Conservation (phyloP, 1,140 invertebrate species). For the Leptopilina boulardi region DNA sequence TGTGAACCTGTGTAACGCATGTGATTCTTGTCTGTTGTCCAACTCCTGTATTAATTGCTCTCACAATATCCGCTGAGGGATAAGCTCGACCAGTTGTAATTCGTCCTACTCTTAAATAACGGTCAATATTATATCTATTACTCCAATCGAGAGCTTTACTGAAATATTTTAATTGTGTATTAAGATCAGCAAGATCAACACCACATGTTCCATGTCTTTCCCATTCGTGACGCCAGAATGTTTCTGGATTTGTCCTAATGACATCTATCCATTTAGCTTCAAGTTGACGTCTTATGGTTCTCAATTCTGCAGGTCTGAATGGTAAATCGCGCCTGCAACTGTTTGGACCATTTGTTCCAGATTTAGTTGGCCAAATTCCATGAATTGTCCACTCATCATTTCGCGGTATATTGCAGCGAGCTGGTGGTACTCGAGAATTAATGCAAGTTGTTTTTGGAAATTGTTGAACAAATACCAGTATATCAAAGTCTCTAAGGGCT, state of each 20-base stretch:
- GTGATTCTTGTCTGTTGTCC: too few relatives aligned
- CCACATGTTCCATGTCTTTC: neutral
- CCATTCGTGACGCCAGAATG: neutral
- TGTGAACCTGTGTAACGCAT: too few relatives aligned
- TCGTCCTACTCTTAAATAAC: neutral
- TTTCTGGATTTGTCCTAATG: neutral
- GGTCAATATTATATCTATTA: neutral
- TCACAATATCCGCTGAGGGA: neutral
- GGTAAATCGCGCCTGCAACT: neutral
- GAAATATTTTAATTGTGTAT: neutral
- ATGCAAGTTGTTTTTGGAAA: neutral
- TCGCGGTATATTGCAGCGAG: neutral
- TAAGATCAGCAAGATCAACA: neutral
- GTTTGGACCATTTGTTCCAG: neutral
- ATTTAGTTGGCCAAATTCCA: neutral
- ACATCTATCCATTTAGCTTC: neutral
- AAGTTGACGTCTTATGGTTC: neutral
- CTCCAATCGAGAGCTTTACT: neutral
- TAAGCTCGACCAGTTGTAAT: neutral
- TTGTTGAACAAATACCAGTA: too few relatives aligned
- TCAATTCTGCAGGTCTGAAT: neutral
- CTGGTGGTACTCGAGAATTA: neutral
- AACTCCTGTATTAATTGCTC: too few relatives aligned
- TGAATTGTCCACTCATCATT: neutral
- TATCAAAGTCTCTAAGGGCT: too few relatives aligned